Percentiles rank a stretch among this genome's conserved stretches.
phyloP scores from a whole-genome alignment of 2,888 invertebrate genomes.

The Dicycla oo region DNA sequence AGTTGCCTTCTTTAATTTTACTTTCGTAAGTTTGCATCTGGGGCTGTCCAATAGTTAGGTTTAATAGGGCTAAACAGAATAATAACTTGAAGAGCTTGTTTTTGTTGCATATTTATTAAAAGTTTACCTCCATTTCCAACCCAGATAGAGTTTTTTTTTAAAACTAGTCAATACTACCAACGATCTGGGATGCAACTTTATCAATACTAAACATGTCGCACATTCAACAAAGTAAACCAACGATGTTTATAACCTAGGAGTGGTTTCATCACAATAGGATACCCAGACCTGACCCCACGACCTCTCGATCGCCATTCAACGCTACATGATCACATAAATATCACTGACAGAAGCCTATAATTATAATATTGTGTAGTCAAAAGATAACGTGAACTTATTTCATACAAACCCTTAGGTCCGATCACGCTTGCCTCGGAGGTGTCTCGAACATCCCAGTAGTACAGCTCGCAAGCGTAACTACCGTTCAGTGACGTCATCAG shows the following conservation, averaged over 20 bases:
- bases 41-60: background rate
- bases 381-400: constrained; percentile 24
- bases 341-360: constrained; percentile 14
- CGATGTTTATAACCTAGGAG: constrained; percentile 23
- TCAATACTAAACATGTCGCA: constrained; percentile 2
- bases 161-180: background rate
- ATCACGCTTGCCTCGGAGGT: constrained; percentile 60
- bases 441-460: constrained; percentile 69
- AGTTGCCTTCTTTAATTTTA: background rate
- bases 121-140: background rate
- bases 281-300: constrained; percentile 33
- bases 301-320: constrained; percentile 54
- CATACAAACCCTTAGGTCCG: constrained; percentile 44
- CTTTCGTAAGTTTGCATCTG: background rate
- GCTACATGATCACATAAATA: constrained; percentile 34
- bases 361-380: constrained; percentile 19
- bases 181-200: background rate
- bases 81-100: background rate
- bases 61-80: background rate
- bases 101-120: background rate
- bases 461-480: constrained; percentile 74
- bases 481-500: constrained; percentile 85
- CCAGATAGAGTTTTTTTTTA: background rate
- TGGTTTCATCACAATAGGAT: constrained; percentile 45
- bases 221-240: constrained; percentile 6